Evolutionary conservation across 2,888 invertebrate genomes (phyloP).

Genomic region (Strigamia crassipes): DNA sequence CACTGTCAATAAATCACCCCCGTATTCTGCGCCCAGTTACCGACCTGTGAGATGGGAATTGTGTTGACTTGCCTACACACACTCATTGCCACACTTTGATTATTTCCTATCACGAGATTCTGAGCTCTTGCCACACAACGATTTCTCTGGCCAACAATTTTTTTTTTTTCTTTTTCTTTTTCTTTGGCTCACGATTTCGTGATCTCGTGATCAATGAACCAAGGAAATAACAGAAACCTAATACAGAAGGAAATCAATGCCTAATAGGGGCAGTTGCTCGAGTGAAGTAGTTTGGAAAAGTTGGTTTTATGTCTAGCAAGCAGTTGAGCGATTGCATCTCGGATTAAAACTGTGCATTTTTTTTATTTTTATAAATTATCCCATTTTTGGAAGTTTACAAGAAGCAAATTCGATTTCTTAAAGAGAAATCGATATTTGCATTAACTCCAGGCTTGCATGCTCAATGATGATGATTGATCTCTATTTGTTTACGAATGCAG

Average conservation of each 20-base stretch:
- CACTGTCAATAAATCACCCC: slow-evolving; percentile 31
- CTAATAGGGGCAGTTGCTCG: slow-evolving; percentile 12
- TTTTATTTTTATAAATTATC: slow-evolving; percentile 17
- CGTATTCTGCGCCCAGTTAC: slow-evolving; percentile 22
- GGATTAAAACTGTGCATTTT: neutral
- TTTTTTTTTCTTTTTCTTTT: neutral
- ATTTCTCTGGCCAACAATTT: neutral
- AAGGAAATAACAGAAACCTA: slow-evolving; percentile 23
- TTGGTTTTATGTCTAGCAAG: neutral
- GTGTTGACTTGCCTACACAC: slow-evolving; percentile 28
- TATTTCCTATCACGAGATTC: slow-evolving; percentile 30
- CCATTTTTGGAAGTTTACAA: neutral
- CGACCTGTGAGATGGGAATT: slow-evolving; percentile 37
- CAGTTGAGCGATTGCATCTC: neutral
- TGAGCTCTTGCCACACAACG: slow-evolving; percentile 20
- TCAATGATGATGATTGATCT: slow-evolving; percentile 27
- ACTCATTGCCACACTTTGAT: slow-evolving; percentile 27
- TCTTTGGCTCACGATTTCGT: slow-evolving; percentile 11
- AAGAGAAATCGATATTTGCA: slow-evolving; percentile 19
- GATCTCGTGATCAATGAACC: slow-evolving; percentile 31
- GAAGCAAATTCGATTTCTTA: neutral
- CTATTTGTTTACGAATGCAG: slow-evolving; percentile 24
- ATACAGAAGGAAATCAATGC: slow-evolving; percentile 32
- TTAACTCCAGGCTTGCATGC: neutral
- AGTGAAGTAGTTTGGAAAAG: neutral